phyloP scores from a whole-genome alignment of 2,888 invertebrate species.

The Lissocephala sabroskyi region DNA sequence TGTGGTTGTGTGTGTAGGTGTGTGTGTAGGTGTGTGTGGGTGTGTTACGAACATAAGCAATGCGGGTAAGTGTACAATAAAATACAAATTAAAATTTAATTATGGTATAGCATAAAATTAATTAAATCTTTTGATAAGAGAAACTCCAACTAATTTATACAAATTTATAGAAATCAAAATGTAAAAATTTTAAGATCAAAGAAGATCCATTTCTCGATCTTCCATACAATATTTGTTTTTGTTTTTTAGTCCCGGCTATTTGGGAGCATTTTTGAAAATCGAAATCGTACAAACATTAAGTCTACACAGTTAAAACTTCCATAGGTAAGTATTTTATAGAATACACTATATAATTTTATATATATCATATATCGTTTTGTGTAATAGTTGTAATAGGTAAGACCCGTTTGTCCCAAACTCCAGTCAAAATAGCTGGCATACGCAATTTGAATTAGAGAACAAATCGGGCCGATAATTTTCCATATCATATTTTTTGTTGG shows the following conservation, averaged over 20 bases:
- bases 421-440: too few relatives aligned
- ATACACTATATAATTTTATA: not conserved
- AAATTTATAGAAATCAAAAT: not conserved
- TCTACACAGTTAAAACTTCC: slow-evolving; percentile 54
- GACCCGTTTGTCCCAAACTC: too few relatives aligned
- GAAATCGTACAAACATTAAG: slow-evolving; percentile 41
- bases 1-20: slow-evolving; percentile 20
- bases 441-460: too few relatives aligned
- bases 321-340: not conserved
- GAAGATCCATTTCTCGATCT: not conserved
- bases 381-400: too few relatives aligned
- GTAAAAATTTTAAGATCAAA: not conserved
- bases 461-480: too few relatives aligned
- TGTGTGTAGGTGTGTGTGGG: not conserved
- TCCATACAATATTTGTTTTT: too few relatives aligned
- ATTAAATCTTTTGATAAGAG: too few relatives aligned
- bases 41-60: not conserved
- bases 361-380: too few relatives aligned
- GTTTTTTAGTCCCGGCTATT: too few relatives aligned
- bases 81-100: not conserved
- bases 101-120: too few relatives aligned
- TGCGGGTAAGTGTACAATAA: not conserved
- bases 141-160: not conserved
- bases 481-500: too few relatives aligned
- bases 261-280: slow-evolving; percentile 33